Percentiles rank a stretch among this genome's conserved stretches.
These are phyloP conservation scores for Drosophila ambigua DNA, from an alignment of 1,140 invertebrate species.

Conservation along the genomic window DNA sequence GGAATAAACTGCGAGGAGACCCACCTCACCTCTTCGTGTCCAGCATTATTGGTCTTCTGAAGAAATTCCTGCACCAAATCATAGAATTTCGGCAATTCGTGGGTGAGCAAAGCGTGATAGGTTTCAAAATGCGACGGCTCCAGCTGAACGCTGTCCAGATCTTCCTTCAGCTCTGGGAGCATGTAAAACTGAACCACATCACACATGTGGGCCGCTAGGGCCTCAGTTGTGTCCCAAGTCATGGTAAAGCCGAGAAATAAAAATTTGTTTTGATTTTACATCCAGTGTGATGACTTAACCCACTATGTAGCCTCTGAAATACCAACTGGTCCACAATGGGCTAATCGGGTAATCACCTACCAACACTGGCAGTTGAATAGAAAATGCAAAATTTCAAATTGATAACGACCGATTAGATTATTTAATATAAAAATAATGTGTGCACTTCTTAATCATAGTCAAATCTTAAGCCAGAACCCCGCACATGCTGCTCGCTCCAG, in stretches of 20 bases:
- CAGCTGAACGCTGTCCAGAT: slow-evolving; percentile 53
- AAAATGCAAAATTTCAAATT: background rate
- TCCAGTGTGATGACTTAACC: no score
- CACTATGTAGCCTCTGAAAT: no score
- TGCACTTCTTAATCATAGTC: slow-evolving; percentile 83
- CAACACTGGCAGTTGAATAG: no score
- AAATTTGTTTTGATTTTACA: background rate
- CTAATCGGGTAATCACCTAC: no score
- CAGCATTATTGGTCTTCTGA: slow-evolving; percentile 10
- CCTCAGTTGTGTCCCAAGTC: slow-evolving; percentile 23
- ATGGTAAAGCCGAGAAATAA: slow-evolving; percentile 14
- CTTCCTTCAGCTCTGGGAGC: slow-evolving; percentile 50
- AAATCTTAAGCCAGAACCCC: slow-evolving; percentile 87
- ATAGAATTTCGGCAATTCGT: slow-evolving; percentile 57
- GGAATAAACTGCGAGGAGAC: background rate
- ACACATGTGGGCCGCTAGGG: slow-evolving; percentile 23
- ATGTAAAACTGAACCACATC: slow-evolving; percentile 63
- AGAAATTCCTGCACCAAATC: slow-evolving; percentile 57
- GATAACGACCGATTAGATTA: background rate
- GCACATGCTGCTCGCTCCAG: slow-evolving; percentile 89
- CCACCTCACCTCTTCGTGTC: slow-evolving; percentile 33
- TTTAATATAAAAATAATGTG: background rate
- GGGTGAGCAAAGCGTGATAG: slow-evolving; percentile 43
- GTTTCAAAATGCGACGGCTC: slow-evolving; percentile 36
- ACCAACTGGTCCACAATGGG: no score